Evolutionary conservation across 2,797 vertebrate species (phyloP).

Genomic region (Mallotus villosus): DNA sequence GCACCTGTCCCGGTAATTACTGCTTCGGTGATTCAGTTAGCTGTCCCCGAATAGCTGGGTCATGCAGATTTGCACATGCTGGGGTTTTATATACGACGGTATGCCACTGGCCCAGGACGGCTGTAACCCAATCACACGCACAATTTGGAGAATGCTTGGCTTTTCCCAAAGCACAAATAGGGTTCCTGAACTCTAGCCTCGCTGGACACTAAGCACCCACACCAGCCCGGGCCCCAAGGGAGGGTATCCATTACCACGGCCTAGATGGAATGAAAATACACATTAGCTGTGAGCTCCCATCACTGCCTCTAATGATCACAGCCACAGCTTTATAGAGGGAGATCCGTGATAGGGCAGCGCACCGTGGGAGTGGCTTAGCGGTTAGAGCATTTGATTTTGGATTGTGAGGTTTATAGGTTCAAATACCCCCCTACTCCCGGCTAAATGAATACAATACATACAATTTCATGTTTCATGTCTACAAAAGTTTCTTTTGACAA

Average conservation of each 20-base stretch:
- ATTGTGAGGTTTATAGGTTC: background rate
- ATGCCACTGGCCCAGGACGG: slow-evolving; percentile 59
- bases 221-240: slow-evolving; percentile 44
- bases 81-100: slow-evolving; percentile 70
- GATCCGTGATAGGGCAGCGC: background rate
- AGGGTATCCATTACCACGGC: slow-evolving; percentile 64
- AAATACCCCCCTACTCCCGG: too few relatives aligned
- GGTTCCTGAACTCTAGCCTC: slow-evolving; percentile 55
- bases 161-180: slow-evolving; percentile 72
- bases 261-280: slow-evolving; percentile 67
- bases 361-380: background rate
- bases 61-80: slow-evolving; percentile 73
- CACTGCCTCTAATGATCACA: slow-evolving; percentile 51
- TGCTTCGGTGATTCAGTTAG: slow-evolving; percentile 17
- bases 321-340: slow-evolving; percentile 32
- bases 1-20: slow-evolving; percentile 74
- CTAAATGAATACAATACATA: too few relatives aligned
- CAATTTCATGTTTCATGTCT: too few relatives aligned
- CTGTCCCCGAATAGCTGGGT: slow-evolving; percentile 60
- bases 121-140: slow-evolving; percentile 74
- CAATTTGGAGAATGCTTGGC: slow-evolving; percentile 77
- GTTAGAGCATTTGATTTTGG: background rate
- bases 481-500: background rate
- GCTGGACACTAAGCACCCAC: slow-evolving; percentile 22
- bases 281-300: slow-evolving; percentile 52